Base-by-base conservation (phyloP, 37 sponge, comb jelly and placozoan genomes). In the Diacarnus erythraeanus region DNA sequence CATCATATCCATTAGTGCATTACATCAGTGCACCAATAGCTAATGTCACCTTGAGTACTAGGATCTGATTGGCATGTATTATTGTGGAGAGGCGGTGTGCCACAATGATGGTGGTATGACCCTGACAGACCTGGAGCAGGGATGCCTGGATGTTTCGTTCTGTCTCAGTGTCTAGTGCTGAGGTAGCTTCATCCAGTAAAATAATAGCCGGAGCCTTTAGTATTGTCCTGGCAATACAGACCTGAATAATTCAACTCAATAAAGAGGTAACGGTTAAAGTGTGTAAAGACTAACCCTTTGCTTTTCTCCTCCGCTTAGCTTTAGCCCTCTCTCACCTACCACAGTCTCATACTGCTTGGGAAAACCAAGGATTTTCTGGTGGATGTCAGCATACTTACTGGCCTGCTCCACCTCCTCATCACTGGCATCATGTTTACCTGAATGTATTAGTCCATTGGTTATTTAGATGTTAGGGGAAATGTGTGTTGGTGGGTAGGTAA, bases 281-380 rank as follows among this genome's bases (percentile, higher is more conserved):
- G 12, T 47, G 12, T 15, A 12, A 17, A 21, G 3, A 60, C 27
- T 20, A 5, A 98, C 99, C 27, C 99, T 34, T 81, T 99, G 99
- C 74, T 99, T 99, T 84, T 99, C 99, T 39, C 99, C 99, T 2
- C 99, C 99, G 36, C 97, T 97, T 71, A 99, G 86, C 70, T 96
- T 99, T 57, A 99, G 77, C 15, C 99, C 99, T 38, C 99, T 77
- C 89, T 99, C 99, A 2, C 99, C 99, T 4, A 99, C 99, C 42
- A 88, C 78, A 17, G 99, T 99, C 42, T 73, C 70, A 73, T 99
- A 99, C 64, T 89, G 75, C 33, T 74, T 83, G 12, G 99, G 95
- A 72, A 99, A 94, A 12, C 80, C 69, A 29, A 92, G 37, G 38
- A 99, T 88, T 0, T 83, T 75, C 39, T 90, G 79, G 76, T 99